Conservation (phyloP, 2,888 invertebrate genomes). For the Sesia apiformis region DNA sequence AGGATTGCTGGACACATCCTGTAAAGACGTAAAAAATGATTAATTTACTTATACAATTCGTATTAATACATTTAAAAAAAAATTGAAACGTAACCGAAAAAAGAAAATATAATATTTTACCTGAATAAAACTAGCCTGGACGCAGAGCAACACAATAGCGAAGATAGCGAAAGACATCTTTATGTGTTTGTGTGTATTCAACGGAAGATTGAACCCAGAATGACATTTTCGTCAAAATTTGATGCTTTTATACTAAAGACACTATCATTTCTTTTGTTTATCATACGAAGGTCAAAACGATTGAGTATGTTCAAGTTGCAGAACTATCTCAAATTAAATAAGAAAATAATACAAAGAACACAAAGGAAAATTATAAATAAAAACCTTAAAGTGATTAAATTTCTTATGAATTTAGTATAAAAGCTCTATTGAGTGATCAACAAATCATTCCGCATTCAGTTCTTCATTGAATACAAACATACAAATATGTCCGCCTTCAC, state of each 20-base stretch:
- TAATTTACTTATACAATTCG: no score
- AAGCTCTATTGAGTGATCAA: neutral
- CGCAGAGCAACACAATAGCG: conserved; percentile 14
- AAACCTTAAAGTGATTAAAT: no score
- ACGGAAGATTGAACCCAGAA: neutral
- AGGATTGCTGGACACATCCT: conserved; percentile 13
- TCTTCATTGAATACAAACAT: conserved; percentile 5
- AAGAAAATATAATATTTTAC: conserved; percentile 1
- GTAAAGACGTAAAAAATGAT: no score
- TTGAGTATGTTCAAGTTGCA: no score
- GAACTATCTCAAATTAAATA: no score
- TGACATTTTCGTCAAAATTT: neutral
- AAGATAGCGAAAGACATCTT: conserved; percentile 4
- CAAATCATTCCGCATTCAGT: neutral
- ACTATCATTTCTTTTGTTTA: no score
- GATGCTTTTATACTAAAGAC: neutral
- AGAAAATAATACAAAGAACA: no score
- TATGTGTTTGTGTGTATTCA: neutral
- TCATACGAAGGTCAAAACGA: no score
- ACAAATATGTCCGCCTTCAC: conserved; percentile 22
- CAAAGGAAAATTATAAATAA: no score
- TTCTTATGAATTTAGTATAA: neutral
- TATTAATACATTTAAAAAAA: no score
- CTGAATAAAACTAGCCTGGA: conserved; percentile 14
- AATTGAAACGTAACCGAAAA: neutral